Evolutionary conservation across 2,888 invertebrate genomes (phyloP), one percentile per base, ranked within the genome.

Genomic region (Chymomyza caudatula): DNA sequence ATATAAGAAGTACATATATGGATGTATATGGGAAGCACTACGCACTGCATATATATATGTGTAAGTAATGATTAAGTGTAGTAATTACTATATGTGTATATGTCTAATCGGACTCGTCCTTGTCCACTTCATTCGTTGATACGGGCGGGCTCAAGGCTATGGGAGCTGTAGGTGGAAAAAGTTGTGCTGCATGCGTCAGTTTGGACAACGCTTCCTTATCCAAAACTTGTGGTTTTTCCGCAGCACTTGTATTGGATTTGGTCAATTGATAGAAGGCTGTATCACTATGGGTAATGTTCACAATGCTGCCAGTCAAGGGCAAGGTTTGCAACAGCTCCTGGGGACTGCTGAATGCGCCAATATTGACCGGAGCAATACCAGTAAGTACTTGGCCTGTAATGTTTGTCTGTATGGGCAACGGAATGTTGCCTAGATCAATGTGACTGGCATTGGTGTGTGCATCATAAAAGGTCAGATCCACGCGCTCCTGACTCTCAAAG

Each of bases 381-480:
- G 92, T 92, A 1, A 92, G 86, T 2, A 92, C 89, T 68, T 92
- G 91, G 0, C 92, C 92, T 59, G 91, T 91, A 23, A 92, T 88
- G 72, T 92, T 92, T 1, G 92, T 92, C 77, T 92, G 92, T 15
- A 92, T 89, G 47, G 92, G 92, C 37, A 92, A 67, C 6, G 92
- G 92, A 25, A 92, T 92, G 62, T 91, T 90, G 55, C 92, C 92
- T 55, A 92, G 82, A 79, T 92, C 91, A 37, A 92, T 90, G 63
- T 90, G 87, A 44, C 90, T 91, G 23, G 90, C 89, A 71, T 92
- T 92, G 56, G 88, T 87, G 55, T 88, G 89, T 6, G 92, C 91
- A 76, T 92, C 91, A 73, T 90, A 92, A 84, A 92, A 92, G 20
- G 92, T 91, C 43, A 92, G 78, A 76, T 92, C 92, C 0, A 92